Conservation (phyloP, 2,113 vertebrate species). For the Stomatorhinus ivindoensis region DNA sequence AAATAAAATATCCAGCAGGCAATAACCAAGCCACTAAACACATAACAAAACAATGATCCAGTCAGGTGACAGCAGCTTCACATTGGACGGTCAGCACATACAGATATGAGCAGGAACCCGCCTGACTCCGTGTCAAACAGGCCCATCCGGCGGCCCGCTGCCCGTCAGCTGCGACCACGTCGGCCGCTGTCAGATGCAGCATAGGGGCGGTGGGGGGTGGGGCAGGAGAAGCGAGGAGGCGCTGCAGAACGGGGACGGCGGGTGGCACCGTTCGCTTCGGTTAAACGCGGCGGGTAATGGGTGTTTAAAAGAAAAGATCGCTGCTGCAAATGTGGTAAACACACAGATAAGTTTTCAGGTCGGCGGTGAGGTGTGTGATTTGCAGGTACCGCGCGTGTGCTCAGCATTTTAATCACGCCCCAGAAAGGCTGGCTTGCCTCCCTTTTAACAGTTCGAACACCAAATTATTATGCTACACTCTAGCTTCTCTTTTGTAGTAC, state of each 20-base stretch:
- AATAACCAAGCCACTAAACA: not conserved
- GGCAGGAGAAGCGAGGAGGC: not conserved
- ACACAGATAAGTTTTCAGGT: not conserved
- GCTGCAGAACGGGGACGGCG: not conserved
- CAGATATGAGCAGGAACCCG: constrained; percentile 67
- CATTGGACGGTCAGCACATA: constrained; percentile 67
- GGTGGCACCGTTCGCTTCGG: not conserved
- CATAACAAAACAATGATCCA: not conserved
- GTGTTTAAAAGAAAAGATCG: not conserved
- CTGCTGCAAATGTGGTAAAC: not conserved
- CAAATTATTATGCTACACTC: no score
- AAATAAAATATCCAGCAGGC: not conserved
- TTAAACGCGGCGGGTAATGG: not conserved
- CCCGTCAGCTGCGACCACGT: constrained; percentile 43
- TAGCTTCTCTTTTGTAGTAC: not conserved
- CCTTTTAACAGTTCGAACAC: not conserved
- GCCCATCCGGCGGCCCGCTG: constrained; percentile 63
- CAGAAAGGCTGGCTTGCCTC: not conserved
- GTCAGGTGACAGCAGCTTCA: constrained; percentile 68
- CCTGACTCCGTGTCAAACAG: constrained; percentile 67
- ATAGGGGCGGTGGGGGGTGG: not conserved
- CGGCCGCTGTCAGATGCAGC: constrained; percentile 5
- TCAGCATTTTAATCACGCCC: not conserved
- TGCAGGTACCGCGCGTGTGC: not conserved
- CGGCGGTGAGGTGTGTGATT: not conserved